Evolutionary conservation across 2,797 vertebrate species (phyloP).

Genomic region (Sebastes dallii): DNA sequence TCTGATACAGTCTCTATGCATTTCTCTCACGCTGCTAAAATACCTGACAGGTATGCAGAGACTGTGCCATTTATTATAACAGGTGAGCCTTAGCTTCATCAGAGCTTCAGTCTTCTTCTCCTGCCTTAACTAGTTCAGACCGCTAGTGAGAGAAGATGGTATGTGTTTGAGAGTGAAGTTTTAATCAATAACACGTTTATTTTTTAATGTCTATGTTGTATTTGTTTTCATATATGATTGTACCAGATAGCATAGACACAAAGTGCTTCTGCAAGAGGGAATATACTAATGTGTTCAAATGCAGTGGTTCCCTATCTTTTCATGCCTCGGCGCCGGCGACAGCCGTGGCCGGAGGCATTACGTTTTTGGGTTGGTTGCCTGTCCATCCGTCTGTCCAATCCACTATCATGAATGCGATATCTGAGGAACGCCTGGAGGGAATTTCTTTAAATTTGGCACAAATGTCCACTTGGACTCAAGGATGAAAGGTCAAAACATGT

Average conservation of each 20-base stretch:
- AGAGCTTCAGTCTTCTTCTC: too few species aligned
- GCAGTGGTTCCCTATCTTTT: neutral
- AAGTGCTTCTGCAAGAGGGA: neutral
- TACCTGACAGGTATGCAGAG: neutral
- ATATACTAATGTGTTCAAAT: neutral
- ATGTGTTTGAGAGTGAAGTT: neutral
- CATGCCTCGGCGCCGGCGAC: too few species aligned
- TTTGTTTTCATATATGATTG: neutral
- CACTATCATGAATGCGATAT: too few species aligned
- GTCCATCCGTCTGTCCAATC: too few species aligned
- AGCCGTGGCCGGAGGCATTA: too few species aligned
- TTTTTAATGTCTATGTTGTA: neutral
- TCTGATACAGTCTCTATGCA: neutral
- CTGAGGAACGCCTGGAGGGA: too few species aligned
- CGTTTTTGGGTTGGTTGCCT: too few species aligned
- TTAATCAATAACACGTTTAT: neutral
- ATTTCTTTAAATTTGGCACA: too few species aligned
- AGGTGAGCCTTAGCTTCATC: neutral
- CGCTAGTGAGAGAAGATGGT: too few species aligned
- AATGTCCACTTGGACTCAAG: too few species aligned
- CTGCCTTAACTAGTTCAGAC: too few species aligned
- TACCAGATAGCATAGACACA: neutral
- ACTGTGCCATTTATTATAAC: constrained; percentile 6
- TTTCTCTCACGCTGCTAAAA: neutral
- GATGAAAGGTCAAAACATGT: neutral